Evolutionary conservation across 1,140 invertebrate species (phyloP), one percentile per base, ranked within the genome.

Genomic region (Drosophila malerkotliana): DNA sequence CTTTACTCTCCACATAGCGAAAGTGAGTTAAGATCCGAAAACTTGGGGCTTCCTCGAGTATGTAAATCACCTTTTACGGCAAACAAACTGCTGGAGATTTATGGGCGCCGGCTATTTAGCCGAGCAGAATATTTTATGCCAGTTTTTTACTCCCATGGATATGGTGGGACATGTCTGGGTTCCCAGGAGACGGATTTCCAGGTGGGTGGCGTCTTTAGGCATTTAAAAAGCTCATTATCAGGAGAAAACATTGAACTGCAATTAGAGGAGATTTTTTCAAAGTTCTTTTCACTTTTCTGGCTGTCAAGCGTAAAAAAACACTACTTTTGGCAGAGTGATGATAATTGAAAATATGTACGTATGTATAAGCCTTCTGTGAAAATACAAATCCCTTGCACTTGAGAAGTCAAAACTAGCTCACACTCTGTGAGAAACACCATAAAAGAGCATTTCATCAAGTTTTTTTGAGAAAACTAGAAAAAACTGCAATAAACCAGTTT

Each of bases 361-460:
- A 14, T 4, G 14, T 21, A 28, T 15, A 63, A 49, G 24, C 4
- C 64, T 18, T 26, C n/a, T 8, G 49, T 15, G 18, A 44, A 49
- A 28, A 51, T 52, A 15, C 18, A 37, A 37, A 41, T 69, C 64
- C 66, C 66, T 69, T 69, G 66, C 63, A 68, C 63, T 69, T 69
- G 66, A 69, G 66, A 69, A 49, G 63, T 48, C 51, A 24, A 26
- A 37, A 53, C 15, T 15, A 34, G 51, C 14, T 53, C 15, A 18
- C 4, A 37, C 51, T 47, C 41, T 34, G 34, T 10, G 10, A 10
- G 34, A 3, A 12, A 37, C 15, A 14, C 63, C 66, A 47, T 54
- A 69, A 68, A 69, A 69, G 66, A 64, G 63, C 63, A 57, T 69
- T 69, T 69, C 66, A 69, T 69, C 66, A 69, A 69, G 41, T 37